These are phyloP conservation scores for Alosa sapidissima DNA, from an alignment of 2,797 vertebrate genomes.

Conservation along the genomic window DNA sequence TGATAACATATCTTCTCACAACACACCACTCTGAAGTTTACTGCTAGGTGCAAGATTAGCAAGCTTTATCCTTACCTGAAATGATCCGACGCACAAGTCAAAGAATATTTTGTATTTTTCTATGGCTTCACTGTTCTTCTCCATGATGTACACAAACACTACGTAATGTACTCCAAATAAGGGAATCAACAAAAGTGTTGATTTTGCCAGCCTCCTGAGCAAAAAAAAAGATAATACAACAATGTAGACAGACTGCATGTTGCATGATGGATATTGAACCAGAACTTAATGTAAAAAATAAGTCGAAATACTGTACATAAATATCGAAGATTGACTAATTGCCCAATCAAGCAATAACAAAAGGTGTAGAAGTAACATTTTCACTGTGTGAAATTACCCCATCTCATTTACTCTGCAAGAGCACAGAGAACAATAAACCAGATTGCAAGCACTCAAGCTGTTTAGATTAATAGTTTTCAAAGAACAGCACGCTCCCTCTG, in stretches of 20 bases:
- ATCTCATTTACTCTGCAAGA: not conserved
- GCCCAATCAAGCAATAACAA: not conserved
- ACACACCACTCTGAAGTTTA: not conserved
- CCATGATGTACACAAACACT: slow-evolving; percentile 82
- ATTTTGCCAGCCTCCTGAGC: slow-evolving; percentile 88
- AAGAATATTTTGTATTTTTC: slow-evolving; percentile 84
- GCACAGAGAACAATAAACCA: not conserved
- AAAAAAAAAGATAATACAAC: slow-evolving; percentile 18
- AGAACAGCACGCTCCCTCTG: slow-evolving; percentile 26
- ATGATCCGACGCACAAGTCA: slow-evolving; percentile 87
- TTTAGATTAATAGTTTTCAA: not conserved
- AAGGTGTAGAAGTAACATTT: slow-evolving; percentile 11
- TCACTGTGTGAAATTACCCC: not conserved
- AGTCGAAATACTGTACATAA: not conserved
- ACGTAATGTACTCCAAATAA: slow-evolving; percentile 92
- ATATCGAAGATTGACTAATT: not conserved
- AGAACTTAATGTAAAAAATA: not conserved
- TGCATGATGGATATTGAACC: not conserved
- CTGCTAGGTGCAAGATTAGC: not conserved
- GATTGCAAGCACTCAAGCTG: not conserved
- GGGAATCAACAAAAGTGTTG: slow-evolving; percentile 89
- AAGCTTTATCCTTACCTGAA: slow-evolving; percentile 78
- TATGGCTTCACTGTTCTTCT: slow-evolving; percentile 63
- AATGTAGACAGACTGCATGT: not conserved
- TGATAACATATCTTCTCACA: not conserved